phyloP scores from a whole-genome alignment of 2,797 vertebrate genomes.

The Pangasius macronema region DNA sequence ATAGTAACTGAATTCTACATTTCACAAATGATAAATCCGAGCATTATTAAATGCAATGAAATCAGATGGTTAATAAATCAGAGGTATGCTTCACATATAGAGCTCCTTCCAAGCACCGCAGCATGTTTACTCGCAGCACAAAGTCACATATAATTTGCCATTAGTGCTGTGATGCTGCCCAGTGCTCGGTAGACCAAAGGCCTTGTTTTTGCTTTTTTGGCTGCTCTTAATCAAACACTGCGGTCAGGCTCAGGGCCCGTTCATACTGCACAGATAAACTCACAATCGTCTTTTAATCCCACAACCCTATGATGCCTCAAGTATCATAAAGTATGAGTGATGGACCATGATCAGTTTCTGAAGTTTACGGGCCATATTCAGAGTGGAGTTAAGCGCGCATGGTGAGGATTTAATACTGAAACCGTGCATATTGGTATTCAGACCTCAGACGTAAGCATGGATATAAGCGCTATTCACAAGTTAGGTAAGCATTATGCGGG shows the following conservation, averaged over 20 bases:
- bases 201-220: constrained; percentile 35
- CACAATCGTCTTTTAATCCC: constrained; percentile 20
- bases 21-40: constrained; percentile 35
- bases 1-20: constrained; percentile 31
- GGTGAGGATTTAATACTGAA: neutral
- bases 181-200: constrained; percentile 35
- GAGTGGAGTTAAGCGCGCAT: neutral
- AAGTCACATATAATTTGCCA: constrained; percentile 61
- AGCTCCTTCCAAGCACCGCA: constrained; percentile 52
- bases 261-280: constrained; percentile 25
- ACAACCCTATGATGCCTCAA: neutral
- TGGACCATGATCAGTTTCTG: constrained; percentile 1
- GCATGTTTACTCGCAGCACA: constrained; percentile 62
- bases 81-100: constrained; percentile 47
- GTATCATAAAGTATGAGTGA: constrained; percentile 1
- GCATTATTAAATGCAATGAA: constrained; percentile 40
- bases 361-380: neutral
- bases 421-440: neutral
- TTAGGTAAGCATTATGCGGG: neutral
- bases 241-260: constrained; percentile 15
- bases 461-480: neutral
- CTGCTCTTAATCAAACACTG: constrained; percentile 34
- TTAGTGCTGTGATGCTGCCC: constrained; percentile 48
- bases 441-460: neutral
- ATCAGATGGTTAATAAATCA: constrained; percentile 49